Base-by-base conservation (phyloP, 1,140 invertebrate species). In the Drosophila neocordata region DNA sequence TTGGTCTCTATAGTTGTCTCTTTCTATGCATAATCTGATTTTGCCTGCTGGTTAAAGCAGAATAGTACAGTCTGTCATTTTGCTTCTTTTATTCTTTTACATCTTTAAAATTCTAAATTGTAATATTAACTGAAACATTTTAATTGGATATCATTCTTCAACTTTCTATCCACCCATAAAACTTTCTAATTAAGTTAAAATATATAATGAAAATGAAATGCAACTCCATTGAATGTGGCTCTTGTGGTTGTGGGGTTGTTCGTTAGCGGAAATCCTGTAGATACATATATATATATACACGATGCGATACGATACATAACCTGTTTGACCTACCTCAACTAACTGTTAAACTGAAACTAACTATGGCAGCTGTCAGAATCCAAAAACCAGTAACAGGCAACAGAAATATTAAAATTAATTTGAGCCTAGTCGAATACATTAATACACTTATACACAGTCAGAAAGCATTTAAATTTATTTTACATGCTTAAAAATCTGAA, bases 1-100 rank as follows among this genome's bases (percentile, higher is more conserved):
- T n/a, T n/a, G n/a, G n/a, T 18, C 12, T 18, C 2, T 20, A 9
- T 18, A 3, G 12, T 7, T 13, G 11, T n/a, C 20, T 60, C 34
- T 44, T 4, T 13, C 31, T 27, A n/a, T 65, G 31, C 37, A 59
- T 73, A 73, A 73, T 55, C 52, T 13, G 63, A 65, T 73, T 74
- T 31, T 57, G 22, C 9, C 72, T 48, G 41, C 35, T 52, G 38
- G 56, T 74, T 51, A 62, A 74, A 62, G 65, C 18, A 34, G 9
- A 37, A 67, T 57, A 44, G 35, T 35, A 65, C 31, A 59, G 62
- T 44, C 18, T 15, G 20, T 24, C 11, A 6, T 11, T 12, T 41
- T 7, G 3, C 41, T 18, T 15, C 6, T 48, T 44, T 7, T 9
- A 6, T 44, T 44, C 41, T 0, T 18, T 44, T 41, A 6, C 18